Base-by-base conservation (phyloP, 2,113 vertebrate genomes). In the Asarcornis scutulata region DNA sequence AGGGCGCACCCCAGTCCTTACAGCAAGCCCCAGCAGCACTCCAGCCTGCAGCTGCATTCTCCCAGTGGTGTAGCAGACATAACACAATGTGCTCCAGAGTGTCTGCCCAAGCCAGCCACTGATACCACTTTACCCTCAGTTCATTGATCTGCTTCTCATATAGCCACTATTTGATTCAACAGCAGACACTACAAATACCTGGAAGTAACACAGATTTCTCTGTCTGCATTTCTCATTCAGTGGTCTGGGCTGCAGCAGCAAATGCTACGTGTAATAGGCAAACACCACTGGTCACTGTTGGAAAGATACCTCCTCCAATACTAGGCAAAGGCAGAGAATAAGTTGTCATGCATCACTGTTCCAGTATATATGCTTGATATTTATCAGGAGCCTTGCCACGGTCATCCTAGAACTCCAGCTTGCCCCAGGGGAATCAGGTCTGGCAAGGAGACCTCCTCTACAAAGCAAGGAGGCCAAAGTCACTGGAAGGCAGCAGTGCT, bases 1-100 rank as follows among this genome's bases (percentile, higher is more conserved):
- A 17, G 32, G 14, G 52, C 0, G 0, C 32, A 76, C 25, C 25
- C 20, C 34, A 32, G 32, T n/a, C 48, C 58, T 52, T 44, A 26
- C 15, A 73, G 25, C 1, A 0, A 42, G 55, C 42, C 50, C 71
- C n/a, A 53, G 44, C 63, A 83, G 16, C 16, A 5, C n/a, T 3
- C 46, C 1, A 4, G 32, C 76, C 55, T 17, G 80, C 56, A 69
- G 48, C 5, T 69, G 59, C 60, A 52, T 76, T 68, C 83, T 73
- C 53, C 56, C 40, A 9, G 8, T 52, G 38, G 9, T 42, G 3
- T 14, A 40, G 16, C 22, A 62, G 56, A 42, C 22, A 22, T 4
- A 81, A 56, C 36, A 38, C 17, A 66, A 56, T 13, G 7, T 27
- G 48, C 44, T 73, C 53, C 63, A 80, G n/a, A 20, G 29, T 6